A percentile compares a stretch with the other conserved stretches of the same genome.
Conservation (phyloP, 2,113 vertebrate species). For the Corydoras maculifer region DNA sequence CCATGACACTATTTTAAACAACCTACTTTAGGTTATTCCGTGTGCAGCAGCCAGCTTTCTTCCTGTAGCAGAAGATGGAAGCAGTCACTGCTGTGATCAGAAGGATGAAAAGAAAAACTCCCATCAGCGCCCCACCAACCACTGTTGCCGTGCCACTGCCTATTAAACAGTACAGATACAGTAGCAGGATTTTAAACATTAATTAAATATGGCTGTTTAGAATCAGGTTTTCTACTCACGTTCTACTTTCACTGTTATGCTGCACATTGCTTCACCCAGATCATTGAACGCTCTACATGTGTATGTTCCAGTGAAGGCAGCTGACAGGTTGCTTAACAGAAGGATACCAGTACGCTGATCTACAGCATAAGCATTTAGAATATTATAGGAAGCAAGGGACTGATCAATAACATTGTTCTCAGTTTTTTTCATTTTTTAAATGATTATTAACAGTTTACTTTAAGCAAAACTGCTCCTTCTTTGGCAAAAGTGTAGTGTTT, state of each 20-base stretch:
- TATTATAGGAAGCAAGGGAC: too few relatives aligned
- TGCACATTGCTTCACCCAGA: constrained; percentile 55
- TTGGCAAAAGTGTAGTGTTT: too few relatives aligned
- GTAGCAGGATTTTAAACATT: neutral
- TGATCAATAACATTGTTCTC: too few relatives aligned
- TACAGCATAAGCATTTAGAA: constrained; percentile 22
- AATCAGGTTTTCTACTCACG: constrained; percentile 41
- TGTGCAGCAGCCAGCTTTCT: constrained; percentile 5
- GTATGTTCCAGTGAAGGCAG: constrained; percentile 60
- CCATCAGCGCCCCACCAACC: constrained; percentile 57
- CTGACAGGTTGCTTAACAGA: constrained; percentile 60
- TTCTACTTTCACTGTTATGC: constrained; percentile 56
- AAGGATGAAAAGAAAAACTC: constrained; percentile 53
- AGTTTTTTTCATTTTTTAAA: too few relatives aligned
- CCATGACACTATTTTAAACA: neutral
- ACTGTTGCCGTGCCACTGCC: constrained; percentile 42
- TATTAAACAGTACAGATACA: constrained; percentile 12
- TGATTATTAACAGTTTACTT: too few relatives aligned
- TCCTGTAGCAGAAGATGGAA: constrained; percentile 43
- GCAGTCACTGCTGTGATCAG: constrained; percentile 45
- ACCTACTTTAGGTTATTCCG: constrained; percentile 19
- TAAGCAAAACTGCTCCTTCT: too few relatives aligned
- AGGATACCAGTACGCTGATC: constrained; percentile 61
- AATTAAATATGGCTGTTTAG: neutral
- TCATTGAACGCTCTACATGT: constrained; percentile 61